Evolutionary conservation across 2,113 vertebrate species (phyloP).

Genomic region (Lampris megalopsis): DNA sequence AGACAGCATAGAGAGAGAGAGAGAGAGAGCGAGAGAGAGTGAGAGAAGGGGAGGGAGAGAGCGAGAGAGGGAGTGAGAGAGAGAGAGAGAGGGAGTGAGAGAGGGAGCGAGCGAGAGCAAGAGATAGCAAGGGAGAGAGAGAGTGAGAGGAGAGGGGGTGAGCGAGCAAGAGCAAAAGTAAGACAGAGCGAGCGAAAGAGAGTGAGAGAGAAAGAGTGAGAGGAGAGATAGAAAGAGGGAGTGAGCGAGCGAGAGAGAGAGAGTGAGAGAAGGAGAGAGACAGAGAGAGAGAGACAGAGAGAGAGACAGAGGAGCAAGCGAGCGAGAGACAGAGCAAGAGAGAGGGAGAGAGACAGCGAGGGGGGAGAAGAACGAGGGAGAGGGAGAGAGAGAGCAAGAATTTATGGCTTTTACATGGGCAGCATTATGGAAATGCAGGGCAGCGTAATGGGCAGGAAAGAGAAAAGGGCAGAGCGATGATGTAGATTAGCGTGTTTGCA

Average conservation of each 20-base stretch:
- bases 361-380: background rate
- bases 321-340: conserved; percentile 1
- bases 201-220: background rate
- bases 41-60: no score
- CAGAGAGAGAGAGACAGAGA: background rate
- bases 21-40: background rate
- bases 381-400: background rate
- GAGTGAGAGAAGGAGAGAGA: background rate
- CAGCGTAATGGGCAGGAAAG: conserved; percentile 38
- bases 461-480: conserved; percentile 17
- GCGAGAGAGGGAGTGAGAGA: background rate
- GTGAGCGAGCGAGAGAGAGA: background rate
- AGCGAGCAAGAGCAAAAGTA: background rate
- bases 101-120: background rate
- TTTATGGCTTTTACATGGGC: conserved; percentile 45
- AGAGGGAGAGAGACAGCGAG: no score
- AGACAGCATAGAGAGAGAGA: conserved; percentile 24
- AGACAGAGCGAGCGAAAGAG: background rate
- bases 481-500: conserved; percentile 37
- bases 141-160: conserved; percentile 2
- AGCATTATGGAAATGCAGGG: conserved; percentile 64
- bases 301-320: conserved; percentile 19
- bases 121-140: conserved; percentile 12
- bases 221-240: conserved; percentile 18
- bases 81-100: conserved; percentile 17